Base-by-base conservation (phyloP, 2,888 invertebrate genomes). In the Pheosia gnoma region DNA sequence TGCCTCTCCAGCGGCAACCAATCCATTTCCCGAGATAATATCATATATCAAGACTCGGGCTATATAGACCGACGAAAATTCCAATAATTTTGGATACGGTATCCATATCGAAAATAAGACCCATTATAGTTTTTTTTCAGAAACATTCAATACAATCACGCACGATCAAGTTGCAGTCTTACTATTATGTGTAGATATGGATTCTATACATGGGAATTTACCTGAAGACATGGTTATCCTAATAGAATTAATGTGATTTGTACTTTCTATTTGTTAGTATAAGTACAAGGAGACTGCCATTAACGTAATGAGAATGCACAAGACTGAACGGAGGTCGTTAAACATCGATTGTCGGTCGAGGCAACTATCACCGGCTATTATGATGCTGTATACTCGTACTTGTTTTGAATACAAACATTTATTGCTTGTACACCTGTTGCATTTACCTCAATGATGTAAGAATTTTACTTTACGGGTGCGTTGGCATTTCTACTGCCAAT, bases 231-330 rank as follows among this genome's bases (percentile, higher is more conserved):
- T 25, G 25, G 25, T 25, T 25, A 25, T 25, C 36, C 52, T n/a
- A 49, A 49, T 49, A 51, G 25, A 53, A 53, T 53, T 1, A 37
- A 5, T 11, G 53, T 37, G 37, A 53, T 10, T 11, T 37, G 37
- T 37, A 37, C 53, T 65, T 66, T 69, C 59, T 62, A 62, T 43
- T 55, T 53, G 55, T 78, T 66, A 43, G 36, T 11, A n/a, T n/a
- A 68, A 65, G 72, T 78, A 76, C 70, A 67, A 64, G 58, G 60
- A 67, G 66, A 59, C 72, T 67, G 74, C 67, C 68, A 71, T 71
- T 73, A 67, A 66, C 65, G 70, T 78, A 78, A 80, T 77, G 75
- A 79, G 68, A 75, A 71, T 72, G 58, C 59, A 67, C 70, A 72
- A 59, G 66, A 59, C 59, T 64, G 9, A 47, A 55, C 52, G 45